Base-by-base conservation (phyloP, 1,140 invertebrate species). In the Bombus confusus region DNA sequence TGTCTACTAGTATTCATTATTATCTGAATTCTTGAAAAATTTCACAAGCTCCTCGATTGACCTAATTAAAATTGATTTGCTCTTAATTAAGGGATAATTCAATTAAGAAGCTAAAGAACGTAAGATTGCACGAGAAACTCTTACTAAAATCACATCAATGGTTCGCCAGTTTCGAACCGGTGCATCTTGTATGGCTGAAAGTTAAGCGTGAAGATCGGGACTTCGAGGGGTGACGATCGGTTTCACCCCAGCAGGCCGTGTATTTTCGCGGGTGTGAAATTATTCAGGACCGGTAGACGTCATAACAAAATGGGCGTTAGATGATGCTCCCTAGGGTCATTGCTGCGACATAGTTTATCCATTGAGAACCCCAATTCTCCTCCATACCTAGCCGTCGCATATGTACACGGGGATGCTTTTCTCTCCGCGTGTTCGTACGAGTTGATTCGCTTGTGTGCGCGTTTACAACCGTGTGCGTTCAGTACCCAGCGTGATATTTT, bases 231-330 rank as follows among this genome's bases (percentile, higher is more conserved):
- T n/a, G n/a, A 34, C 73, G 69, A 73, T 73, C 83, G 77, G 37
- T 73, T 66, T 66, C 77, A 73, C 37, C 68, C 47, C 31, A n/a
- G 57, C 68, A 2, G 37, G 22, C 22, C 66, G 47, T 79, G 68
- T 43, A 71, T 84, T 84, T 84, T 85, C 78, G 83, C 59, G 78
- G 34, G 28, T 75, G 75, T 80, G 92, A 88, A 93, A 93, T 93
- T 92, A 93, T 93, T 93, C 91, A 91, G 87, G 83, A 59, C 77
- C 75, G 83, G 87, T 86, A 91, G 90, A 93, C 87, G 92, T 95
- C 92, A 93, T 95, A 95, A 95, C 93, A 92, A 94, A 95, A 95
- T 94, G 94, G 93, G 94, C 93, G 93, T 94, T 94, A 93, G 94
- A 95, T 93, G 94, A 95, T 94, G 90, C 89, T 95, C 95, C 93